phyloP scores from a whole-genome alignment of 2,888 invertebrate genomes.

The Gari tellinella region DNA sequence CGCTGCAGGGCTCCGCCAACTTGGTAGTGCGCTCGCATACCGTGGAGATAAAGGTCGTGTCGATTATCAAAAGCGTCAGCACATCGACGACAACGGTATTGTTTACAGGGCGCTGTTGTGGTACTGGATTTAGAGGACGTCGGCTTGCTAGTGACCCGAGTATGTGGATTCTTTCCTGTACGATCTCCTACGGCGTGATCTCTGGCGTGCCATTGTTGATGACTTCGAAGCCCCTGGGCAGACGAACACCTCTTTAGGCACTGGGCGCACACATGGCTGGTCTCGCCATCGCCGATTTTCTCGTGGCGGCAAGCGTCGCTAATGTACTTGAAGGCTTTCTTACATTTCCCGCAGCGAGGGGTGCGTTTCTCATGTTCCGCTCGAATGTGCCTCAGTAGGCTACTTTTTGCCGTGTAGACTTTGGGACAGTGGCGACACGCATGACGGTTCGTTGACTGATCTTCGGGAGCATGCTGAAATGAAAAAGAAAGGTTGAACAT shows the following conservation, averaged over 20 bases:
- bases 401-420: constrained; percentile 2
- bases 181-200: background rate
- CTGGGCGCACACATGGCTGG: background rate
- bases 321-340: constrained; percentile 8
- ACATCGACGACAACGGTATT: constrained; percentile 18
- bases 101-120: background rate
- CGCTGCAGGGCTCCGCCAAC: constrained; percentile 13
- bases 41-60: constrained; percentile 21
- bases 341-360: constrained; percentile 10
- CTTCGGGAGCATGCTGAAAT: no score
- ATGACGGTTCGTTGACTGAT: background rate
- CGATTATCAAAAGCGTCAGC: constrained; percentile 9
- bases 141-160: no score
- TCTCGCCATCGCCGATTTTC: constrained; percentile 8
- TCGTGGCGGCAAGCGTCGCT: constrained; percentile 9
- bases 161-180: no score
- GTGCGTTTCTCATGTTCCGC: constrained; percentile 1
- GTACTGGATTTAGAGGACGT: background rate
- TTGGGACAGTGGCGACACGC: background rate
- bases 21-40: constrained; percentile 25
- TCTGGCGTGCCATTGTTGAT: constrained; percentile 12
- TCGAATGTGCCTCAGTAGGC: background rate
- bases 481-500: no score
- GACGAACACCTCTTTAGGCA: constrained; percentile 17
- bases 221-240: constrained; percentile 11